phyloP scores from a whole-genome alignment of 2,888 invertebrate genomes.

The Neocrepidodera transversa region DNA sequence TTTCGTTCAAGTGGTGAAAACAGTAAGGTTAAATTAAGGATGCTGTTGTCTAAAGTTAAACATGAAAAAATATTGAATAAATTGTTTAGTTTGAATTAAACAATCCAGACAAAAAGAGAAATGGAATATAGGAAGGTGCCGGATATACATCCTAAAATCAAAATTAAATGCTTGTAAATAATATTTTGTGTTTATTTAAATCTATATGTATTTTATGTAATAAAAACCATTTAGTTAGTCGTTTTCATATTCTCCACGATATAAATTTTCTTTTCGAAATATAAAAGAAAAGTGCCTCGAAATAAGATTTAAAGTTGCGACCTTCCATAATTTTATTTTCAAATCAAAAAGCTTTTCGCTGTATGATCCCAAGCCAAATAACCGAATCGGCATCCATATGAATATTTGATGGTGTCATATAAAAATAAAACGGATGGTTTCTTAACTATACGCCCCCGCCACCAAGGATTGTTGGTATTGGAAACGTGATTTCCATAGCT shows the following conservation, averaged over 20 bases:
- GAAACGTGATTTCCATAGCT: slow-evolving; percentile 40
- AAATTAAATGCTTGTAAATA: too few relatives aligned
- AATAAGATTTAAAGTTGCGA: slow-evolving; percentile 7
- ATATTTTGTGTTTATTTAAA: too few relatives aligned
- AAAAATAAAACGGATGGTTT: slow-evolving; percentile 38
- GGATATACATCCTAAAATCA: too few relatives aligned
- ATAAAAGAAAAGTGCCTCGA: slow-evolving; percentile 3
- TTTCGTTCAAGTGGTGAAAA: too few relatives aligned
- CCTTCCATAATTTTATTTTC: slow-evolving; percentile 24
- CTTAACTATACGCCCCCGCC: slow-evolving; percentile 28
- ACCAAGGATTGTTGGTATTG: slow-evolving; percentile 36
- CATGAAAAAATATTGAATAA: too few relatives aligned
- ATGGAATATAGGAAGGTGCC: too few relatives aligned
- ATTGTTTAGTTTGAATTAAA: too few relatives aligned
- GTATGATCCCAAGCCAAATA: slow-evolving; percentile 31
- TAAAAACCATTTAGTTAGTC: too few relatives aligned
- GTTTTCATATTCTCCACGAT: background rate
- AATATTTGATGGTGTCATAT: slow-evolving; percentile 44
- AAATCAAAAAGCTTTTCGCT: slow-evolving; percentile 38
- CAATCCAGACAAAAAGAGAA: too few relatives aligned
- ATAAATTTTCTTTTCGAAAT: background rate
- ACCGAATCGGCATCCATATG: slow-evolving; percentile 33
- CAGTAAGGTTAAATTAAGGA: too few relatives aligned
- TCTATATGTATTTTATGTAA: too few relatives aligned
- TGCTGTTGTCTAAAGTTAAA: too few relatives aligned